Base-by-base conservation (phyloP, 2,113 vertebrate genomes). In the Alethe castanea region DNA sequence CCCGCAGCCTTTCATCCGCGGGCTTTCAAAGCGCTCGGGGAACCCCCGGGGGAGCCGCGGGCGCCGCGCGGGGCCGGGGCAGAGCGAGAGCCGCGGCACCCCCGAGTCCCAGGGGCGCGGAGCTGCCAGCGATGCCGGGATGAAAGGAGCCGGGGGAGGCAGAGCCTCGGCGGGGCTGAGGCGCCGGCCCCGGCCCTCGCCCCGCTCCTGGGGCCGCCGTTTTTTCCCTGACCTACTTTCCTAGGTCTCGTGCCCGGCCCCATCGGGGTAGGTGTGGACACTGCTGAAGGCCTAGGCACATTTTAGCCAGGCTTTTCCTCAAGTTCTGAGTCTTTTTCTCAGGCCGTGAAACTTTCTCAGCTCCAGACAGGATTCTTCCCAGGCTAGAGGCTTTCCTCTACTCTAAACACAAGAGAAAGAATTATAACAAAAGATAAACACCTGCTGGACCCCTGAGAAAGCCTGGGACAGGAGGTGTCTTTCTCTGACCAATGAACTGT, bases 141-240 rank as follows among this genome's bases (percentile, higher is more conserved):
- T 93, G 92, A 90, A 96, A 93, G 95, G 86, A 70, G 62, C 64
- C 12, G 53, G 65, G 72, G 47, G 31, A 36, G 70, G 84, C 84
- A 64, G 53, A 70, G 60, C 48, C n/a, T 3, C 60, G 1, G 67
- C 22, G 19, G 81, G 94, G 50, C 81, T 40, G 64, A 11, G 81
- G 48, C 8, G 6, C 61, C 44, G 20, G 80, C 13, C 79, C 57
- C 4, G 47, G 70, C 40, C 45, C 62, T 33, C 22, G 1, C 18
- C 3, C 56, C 10, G 4, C 0, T 2, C 6, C 6, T 25, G 60
- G 93, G 87, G 82, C 25, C 11, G 17, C 40, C 40, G 79, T 88
- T 82, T 33, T 94, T 90, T 93, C 96, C 92, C 95, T 93, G 94
- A 95, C 96, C 96, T 92, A 93, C 85, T 97, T 96, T 94, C 62